phyloP scores from a whole-genome alignment of 2,797 vertebrate genomes.

The Gadopsis marmoratus region DNA sequence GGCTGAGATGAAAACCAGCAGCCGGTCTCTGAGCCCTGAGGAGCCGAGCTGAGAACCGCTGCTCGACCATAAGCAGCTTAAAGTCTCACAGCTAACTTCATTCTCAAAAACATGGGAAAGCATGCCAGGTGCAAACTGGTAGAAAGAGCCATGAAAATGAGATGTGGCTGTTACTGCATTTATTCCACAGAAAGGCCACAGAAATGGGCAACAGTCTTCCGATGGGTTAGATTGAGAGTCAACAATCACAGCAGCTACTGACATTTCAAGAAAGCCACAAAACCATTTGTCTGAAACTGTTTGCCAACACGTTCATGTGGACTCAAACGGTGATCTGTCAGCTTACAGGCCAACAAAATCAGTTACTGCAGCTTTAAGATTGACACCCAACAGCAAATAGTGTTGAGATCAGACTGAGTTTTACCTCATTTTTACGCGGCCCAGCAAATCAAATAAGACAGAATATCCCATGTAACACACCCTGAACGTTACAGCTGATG shows the following conservation, averaged over 20 bases:
- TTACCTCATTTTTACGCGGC: no score
- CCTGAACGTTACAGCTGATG: not conserved
- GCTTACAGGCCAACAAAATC: not conserved
- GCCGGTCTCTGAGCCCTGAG: not conserved
- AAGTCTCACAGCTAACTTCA: not conserved
- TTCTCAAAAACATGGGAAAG: not conserved
- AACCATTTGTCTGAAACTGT: not conserved
- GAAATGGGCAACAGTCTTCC: not conserved
- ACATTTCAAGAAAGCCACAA: no score
- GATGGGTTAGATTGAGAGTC: not conserved
- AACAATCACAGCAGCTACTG: not conserved
- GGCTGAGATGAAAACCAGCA: not conserved
- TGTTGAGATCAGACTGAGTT: not conserved
- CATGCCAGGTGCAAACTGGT: no score
- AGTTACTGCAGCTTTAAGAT: no score
- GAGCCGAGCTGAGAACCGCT: not conserved
- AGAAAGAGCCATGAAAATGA: not conserved
- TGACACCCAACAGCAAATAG: not conserved
- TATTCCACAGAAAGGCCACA: not conserved
- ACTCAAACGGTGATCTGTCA: no score
- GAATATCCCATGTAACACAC: not conserved
- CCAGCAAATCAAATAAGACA: not conserved
- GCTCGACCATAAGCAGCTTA: not conserved
- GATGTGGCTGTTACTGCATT: not conserved
- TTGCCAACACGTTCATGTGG: not conserved